Conservation (phyloP, 2,113 vertebrate species). For the Columba janthina region DNA sequence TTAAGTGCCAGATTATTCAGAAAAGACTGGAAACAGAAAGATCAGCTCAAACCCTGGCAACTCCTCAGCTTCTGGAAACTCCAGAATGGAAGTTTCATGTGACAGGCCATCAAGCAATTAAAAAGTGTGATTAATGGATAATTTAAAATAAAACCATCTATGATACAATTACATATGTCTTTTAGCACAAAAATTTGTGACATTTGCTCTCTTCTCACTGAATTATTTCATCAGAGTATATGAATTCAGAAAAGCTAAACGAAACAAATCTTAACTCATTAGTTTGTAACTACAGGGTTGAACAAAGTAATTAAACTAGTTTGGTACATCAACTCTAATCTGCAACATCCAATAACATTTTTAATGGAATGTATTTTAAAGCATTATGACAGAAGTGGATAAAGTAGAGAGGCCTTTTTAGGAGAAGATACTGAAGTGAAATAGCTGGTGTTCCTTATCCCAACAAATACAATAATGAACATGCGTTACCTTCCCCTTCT, state of each 20-base stretch:
- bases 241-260: background rate
- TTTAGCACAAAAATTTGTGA: background rate
- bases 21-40: background rate
- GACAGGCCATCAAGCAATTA: background rate
- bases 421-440: background rate
- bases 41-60: background rate
- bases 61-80: background rate
- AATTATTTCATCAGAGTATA: background rate
- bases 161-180: background rate
- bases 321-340: background rate
- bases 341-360: background rate
- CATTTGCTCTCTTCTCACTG: background rate
- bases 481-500: conserved; percentile 79
- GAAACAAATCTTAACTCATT: background rate
- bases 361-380: background rate
- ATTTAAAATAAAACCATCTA: background rate
- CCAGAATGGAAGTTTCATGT: background rate
- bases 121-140: background rate
- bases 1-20: background rate
- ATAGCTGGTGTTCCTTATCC: background rate
- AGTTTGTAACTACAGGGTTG: background rate
- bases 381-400: fast-evolving
- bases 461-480: background rate
- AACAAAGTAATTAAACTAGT: background rate
- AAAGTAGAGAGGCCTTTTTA: background rate